Evolutionary conservation across 1,140 invertebrate species (phyloP).

Genomic region (Muscidifurax raptorellus): DNA sequence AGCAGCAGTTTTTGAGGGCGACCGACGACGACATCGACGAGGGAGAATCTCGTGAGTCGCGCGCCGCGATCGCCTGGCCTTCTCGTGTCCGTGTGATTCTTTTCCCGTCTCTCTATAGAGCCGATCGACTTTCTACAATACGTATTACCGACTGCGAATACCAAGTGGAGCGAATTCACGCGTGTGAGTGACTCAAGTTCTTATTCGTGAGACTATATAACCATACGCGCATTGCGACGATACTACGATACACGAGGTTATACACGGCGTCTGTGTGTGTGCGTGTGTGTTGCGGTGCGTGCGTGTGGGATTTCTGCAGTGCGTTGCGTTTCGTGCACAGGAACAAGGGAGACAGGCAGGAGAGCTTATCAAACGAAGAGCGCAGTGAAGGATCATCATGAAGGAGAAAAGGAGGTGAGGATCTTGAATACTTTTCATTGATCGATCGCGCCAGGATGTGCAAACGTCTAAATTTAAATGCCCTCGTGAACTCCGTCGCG

Average conservation of each 20-base stretch:
- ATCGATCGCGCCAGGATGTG: not conserved
- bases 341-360: not conserved
- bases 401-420: slow-evolving; percentile 48
- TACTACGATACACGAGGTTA: slow-evolving; percentile 1
- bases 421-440: slow-evolving; percentile 4
- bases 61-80: slow-evolving; percentile 7
- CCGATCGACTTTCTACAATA: not conserved
- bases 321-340: not conserved
- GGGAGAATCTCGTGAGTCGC: slow-evolving; percentile 41
- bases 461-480: slow-evolving; percentile 26
- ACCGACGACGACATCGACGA: slow-evolving; percentile 48
- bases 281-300: not conserved
- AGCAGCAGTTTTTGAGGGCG: slow-evolving; percentile 16
- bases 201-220: not conserved
- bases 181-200: not conserved
- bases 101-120: not conserved
- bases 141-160: not conserved
- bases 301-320: not conserved
- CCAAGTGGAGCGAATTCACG: not conserved
- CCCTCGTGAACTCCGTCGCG: slow-evolving; percentile 11
- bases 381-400: not conserved
- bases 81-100: not conserved
- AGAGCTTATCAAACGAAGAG: not conserved
- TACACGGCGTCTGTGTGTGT: not conserved
- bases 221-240: not conserved